Evolutionary conservation across 2,888 invertebrate genomes (phyloP), one percentile per base, ranked within the genome.

Genomic region (Abscondita cerata): DNA sequence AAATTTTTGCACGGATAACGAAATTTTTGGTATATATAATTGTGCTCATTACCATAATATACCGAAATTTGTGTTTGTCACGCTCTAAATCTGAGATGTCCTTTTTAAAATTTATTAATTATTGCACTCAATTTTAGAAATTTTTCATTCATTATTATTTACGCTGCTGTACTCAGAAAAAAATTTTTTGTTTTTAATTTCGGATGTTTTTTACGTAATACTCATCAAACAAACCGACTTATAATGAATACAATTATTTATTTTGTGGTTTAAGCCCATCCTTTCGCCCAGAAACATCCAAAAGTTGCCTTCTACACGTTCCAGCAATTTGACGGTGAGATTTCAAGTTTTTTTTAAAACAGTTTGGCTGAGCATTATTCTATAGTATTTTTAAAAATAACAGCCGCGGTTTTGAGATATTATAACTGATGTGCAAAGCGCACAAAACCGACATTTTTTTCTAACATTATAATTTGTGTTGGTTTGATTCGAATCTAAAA

Each of bases 271-370:
- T 56, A 61, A 61, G 61, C 50, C 52, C 52, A 61, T 34, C 56
- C 56, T 56, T 54, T 56, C 56, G 52, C 16, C 61, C 61, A 56
- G 61, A 56, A 44, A 56, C 56, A 52, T 52, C 56, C 52, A 61
- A 61, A 61, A 61, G 50, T 61, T 50, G 61, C 52, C 56, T 61
- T 52, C 61, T 52, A 57, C 56, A 56, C 52, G 36, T 61, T 56
- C 47, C 50, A 56, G 56, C 50, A 61, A 38, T 61, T 51, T 40
- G 52, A 56, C 34, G 61, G 61, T 61, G 61, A 61, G 61, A 58
- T 52, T 51, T 34, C 48, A 51, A 34, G 2, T 51, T 51, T 51
- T 51, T 33, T 18, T 51, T 51, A 31, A 51, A 51, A 13, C 15
- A 33, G 36, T 51, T 51, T 51, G 51, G 44, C 44, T 44, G 18